Conservation (phyloP, 2,888 invertebrate species). For the Tenthredo scrophulariae region DNA sequence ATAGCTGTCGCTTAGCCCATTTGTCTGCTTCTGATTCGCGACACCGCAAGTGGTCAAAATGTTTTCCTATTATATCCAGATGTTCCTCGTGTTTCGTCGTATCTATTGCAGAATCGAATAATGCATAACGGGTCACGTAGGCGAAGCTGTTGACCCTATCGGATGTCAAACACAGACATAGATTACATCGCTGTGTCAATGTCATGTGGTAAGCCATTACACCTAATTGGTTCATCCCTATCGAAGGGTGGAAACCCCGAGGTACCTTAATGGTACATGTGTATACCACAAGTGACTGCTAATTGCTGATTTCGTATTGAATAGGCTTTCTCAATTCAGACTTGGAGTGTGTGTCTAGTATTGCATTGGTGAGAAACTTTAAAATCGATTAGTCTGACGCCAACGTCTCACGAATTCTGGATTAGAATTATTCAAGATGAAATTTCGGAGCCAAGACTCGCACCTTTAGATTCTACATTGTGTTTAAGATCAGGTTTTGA, state of each 20-base stretch:
- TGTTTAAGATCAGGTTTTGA: background rate
- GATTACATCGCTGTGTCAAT: background rate
- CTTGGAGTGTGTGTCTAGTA: background rate
- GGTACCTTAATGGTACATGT: conserved; percentile 17
- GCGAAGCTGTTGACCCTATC: conserved; percentile 17
- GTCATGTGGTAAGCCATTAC: conserved; percentile 23
- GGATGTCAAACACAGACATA: background rate
- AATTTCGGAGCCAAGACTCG: background rate
- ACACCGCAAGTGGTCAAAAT: background rate
- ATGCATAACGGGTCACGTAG: background rate
- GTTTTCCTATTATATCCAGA: background rate
- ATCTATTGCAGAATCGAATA: background rate
- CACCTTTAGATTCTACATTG: background rate
- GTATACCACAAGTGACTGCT: conserved; percentile 18
- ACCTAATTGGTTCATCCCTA: conserved; percentile 33
- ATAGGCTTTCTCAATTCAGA: background rate
- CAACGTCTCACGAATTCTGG: background rate
- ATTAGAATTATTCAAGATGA: background rate
- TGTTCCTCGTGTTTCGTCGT: background rate
- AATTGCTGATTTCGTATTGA: background rate
- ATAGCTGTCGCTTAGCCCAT: conserved; percentile 1
- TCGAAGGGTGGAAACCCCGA: conserved; percentile 24
- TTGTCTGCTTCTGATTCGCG: background rate
- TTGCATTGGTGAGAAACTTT: background rate
- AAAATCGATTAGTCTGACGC: background rate